Evolutionary conservation across 2,113 vertebrate genomes (phyloP).

Genomic region (Ceratotherium simum): DNA sequence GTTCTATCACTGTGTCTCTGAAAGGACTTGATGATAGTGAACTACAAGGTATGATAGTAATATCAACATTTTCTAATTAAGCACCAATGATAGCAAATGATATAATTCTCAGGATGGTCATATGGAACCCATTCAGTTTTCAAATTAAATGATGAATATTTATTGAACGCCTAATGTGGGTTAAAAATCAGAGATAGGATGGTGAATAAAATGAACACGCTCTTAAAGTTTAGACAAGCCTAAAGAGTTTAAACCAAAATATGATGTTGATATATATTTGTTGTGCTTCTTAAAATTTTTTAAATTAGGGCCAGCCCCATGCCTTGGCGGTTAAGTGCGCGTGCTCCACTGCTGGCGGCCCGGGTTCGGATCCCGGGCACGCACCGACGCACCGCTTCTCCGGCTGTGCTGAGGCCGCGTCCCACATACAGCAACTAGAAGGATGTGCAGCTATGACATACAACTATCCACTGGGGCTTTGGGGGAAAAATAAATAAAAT

Average conservation of each 20-base stretch:
- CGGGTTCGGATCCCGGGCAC: too few relatives aligned
- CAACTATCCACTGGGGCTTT: too few relatives aligned
- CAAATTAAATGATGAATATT: background rate
- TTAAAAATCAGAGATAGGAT: background rate
- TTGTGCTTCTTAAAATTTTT: background rate
- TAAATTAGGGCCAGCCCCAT: background rate
- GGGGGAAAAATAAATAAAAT: too few relatives aligned
- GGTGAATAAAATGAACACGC: background rate
- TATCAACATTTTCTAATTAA: background rate
- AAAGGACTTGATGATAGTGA: background rate
- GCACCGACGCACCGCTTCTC: too few relatives aligned
- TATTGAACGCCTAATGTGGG: background rate
- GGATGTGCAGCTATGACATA: too few relatives aligned
- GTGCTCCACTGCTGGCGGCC: too few relatives aligned
- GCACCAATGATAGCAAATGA: background rate
- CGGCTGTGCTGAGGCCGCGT: too few relatives aligned
- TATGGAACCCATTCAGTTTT: background rate
- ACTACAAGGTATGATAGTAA: background rate
- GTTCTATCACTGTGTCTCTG: background rate
- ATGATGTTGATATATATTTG: background rate
- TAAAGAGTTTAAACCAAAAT: background rate
- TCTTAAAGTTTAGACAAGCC: background rate
- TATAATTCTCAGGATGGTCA: background rate
- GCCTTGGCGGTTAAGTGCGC: too few relatives aligned
- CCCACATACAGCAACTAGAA: too few relatives aligned